A percentile compares a stretch with the other conserved stretches of the same genome.
phyloP scores from a whole-genome alignment of 2,888 invertebrate species.

The Brassicogethes aeneus region DNA sequence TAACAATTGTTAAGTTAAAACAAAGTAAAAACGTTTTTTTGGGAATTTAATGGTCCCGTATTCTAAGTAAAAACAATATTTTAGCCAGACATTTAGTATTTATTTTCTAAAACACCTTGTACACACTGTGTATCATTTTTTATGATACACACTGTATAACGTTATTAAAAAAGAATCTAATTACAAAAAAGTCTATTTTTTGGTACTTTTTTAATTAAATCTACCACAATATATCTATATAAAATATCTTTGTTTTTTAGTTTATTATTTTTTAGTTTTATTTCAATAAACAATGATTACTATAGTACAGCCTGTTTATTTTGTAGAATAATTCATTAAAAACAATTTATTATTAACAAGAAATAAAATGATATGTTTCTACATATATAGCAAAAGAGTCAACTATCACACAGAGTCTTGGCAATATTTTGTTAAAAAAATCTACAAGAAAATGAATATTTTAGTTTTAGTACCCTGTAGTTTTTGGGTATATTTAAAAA shows the following conservation, averaged over 20 bases:
- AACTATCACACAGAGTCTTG: no score
- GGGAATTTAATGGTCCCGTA: background rate
- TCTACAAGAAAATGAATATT: no score
- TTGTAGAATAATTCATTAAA: background rate
- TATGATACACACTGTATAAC: no score
- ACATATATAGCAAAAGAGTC: slow-evolving; percentile 12
- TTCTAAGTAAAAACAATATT: background rate
- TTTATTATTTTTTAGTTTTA: slow-evolving; percentile 2
- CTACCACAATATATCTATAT: slow-evolving; percentile 2
- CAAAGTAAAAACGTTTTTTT: background rate
- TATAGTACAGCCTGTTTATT: background rate
- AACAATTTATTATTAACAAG: background rate
- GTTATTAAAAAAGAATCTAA: no score
- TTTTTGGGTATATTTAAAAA: no score
- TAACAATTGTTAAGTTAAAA: background rate
- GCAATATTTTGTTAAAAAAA: no score
- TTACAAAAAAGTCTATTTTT: slow-evolving; percentile 2
- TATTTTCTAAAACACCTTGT: no score
- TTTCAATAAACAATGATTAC: background rate
- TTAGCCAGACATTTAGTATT: no score
- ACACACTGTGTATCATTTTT: no score
- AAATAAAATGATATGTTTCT: slow-evolving; percentile 4
- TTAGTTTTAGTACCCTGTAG: no score
- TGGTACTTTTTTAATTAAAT: background rate
- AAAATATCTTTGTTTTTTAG: background rate